Evolutionary conservation across 2,113 vertebrate genomes (phyloP).

Genomic region (Hypanus sabinus): DNA sequence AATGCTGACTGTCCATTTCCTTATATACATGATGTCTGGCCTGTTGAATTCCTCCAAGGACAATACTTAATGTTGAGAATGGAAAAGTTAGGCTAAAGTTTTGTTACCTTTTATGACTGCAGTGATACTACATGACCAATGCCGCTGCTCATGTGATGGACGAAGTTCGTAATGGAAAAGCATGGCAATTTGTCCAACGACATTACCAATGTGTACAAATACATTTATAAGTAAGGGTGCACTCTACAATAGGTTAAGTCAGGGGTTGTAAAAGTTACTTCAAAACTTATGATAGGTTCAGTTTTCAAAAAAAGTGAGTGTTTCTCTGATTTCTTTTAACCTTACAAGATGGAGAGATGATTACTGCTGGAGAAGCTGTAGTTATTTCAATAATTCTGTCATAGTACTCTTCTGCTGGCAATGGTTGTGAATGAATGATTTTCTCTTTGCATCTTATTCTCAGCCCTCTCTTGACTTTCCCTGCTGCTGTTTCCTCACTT

Average conservation of each 20-base stretch:
- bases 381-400: slow-evolving; percentile 61
- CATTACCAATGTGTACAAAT: not conserved
- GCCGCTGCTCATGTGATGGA: not conserved
- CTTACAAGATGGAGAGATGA: slow-evolving; percentile 49
- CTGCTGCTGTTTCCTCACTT: slow-evolving; percentile 56
- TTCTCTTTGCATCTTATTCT: slow-evolving; percentile 62
- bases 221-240: not conserved
- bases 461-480: slow-evolving; percentile 54
- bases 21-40: too few species aligned
- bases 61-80: too few species aligned
- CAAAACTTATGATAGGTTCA: not conserved
- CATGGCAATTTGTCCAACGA: not conserved
- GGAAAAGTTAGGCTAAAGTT: too few species aligned
- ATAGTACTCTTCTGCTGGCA: slow-evolving; percentile 67
- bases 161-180: not conserved
- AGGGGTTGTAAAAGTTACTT: not conserved
- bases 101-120: too few species aligned
- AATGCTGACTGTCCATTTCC: too few species aligned
- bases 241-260: not conserved
- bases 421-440: slow-evolving; percentile 59
- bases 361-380: slow-evolving; percentile 44
- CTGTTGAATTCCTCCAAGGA: too few species aligned
- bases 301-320: not conserved
- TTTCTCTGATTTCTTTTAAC: not conserved
- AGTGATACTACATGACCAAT: not conserved